Base-by-base conservation (phyloP, 1,140 invertebrate species). In the Solenopsis fugax region DNA sequence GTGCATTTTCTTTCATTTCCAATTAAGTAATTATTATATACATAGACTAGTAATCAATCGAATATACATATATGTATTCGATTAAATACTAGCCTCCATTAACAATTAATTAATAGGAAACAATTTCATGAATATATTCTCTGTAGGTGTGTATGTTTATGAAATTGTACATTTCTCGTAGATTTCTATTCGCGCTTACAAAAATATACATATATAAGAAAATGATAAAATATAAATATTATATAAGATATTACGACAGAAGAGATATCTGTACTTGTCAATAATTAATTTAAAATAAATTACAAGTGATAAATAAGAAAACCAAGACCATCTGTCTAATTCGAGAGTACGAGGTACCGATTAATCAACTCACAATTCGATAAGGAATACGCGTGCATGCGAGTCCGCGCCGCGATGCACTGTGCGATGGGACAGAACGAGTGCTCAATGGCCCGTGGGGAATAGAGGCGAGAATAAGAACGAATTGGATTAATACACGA, bases 401-500 rank as follows among this genome's bases (percentile, higher is more conserved):
- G 54, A 18, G n/a, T 75, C 52, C 21, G 21, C 29, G 18, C 52
- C 24, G 76, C 16, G 41, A 50, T 48, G 10, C 67, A 18, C 48
- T 10, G 41, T 60, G 58, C 45, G 48, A 37, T 21, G 29, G 45
- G 48, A 60, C 16, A 50, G 72, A 87, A 87, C 71, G 85, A 64
- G 41, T 18, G 72, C 54, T 41, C 69, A 56, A 73, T 73, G 81
- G 64, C 16, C 86, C 86, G 34, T 71, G 18, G 86, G 67, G 86
- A 91, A 52, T 65, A 56, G 4, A 21, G 54, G 48, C 21, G 85
- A 76, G 71, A 84, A 85, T 86, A 85, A 73, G 37, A 86, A 86
- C 91, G 69, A 90, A 91, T 90, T 86, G 87, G 62, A 87, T 90
- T 88, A 90, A 92, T 85, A 67, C 52, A 54, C 67, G 34, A 56